Evolutionary conservation across 2,797 vertebrate genomes (phyloP).

Genomic region (Hoplostethus atlanticus): DNA sequence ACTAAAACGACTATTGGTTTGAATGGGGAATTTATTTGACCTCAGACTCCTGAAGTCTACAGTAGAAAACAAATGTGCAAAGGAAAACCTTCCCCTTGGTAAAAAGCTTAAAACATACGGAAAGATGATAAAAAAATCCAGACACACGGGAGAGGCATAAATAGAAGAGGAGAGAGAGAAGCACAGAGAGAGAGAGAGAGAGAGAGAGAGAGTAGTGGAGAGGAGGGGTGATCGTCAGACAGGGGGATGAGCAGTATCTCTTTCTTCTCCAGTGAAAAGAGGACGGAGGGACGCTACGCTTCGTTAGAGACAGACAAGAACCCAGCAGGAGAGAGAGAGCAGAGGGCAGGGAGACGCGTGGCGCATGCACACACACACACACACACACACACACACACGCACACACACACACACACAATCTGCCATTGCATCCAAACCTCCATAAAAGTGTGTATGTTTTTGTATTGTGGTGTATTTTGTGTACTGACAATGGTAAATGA

Average conservation of each 20-base stretch:
- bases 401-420: neutral
- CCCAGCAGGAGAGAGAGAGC: slow-evolving; percentile 49
- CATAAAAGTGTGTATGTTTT: neutral
- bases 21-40: too few species aligned
- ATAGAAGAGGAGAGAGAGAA: neutral
- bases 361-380: slow-evolving; percentile 15
- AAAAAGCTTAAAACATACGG: too few species aligned
- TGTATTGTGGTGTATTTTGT: too few species aligned
- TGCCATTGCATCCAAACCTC: slow-evolving; percentile 16
- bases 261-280: slow-evolving; percentile 59
- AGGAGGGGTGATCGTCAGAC: slow-evolving; percentile 2
- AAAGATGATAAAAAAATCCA: too few species aligned
- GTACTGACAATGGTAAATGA: too few species aligned
- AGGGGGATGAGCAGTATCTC: slow-evolving; percentile 35
- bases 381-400: slow-evolving; percentile 6
- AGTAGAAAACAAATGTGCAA: too few species aligned
- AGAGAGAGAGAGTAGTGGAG: neutral
- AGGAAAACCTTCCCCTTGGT: too few species aligned
- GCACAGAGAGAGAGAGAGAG: neutral
- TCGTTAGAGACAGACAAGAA: slow-evolving; percentile 71
- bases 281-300: slow-evolving; percentile 59
- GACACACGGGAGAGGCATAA: neutral
- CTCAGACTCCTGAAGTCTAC: too few species aligned
- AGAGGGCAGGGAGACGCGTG: slow-evolving; percentile 55
- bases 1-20: too few species aligned